Percentiles rank a stretch among this genome's conserved stretches.
Conservation (phyloP, 2,888 invertebrate genomes). For the Hirtodrosophila cameraria region DNA sequence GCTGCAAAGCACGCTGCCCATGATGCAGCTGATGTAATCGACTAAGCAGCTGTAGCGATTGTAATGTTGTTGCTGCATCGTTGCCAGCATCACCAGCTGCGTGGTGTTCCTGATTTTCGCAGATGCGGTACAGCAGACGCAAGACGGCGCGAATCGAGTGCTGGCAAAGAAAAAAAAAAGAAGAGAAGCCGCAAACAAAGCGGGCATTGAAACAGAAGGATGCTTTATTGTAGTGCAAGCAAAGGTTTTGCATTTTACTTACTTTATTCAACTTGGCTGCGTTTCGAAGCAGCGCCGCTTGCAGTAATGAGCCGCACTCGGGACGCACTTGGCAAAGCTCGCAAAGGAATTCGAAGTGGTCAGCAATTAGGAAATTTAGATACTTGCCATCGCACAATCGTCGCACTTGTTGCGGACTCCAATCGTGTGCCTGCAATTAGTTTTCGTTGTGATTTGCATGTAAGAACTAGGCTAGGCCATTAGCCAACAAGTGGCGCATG, state of each 20-base stretch:
- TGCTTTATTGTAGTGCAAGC: constrained; percentile 56
- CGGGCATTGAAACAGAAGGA: constrained; percentile 12
- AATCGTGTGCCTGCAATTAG: constrained; percentile 76
- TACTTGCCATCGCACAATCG: constrained; percentile 74
- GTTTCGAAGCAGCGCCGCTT: constrained; percentile 75
- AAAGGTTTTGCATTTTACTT: constrained; percentile 52
- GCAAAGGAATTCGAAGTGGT: constrained; percentile 82
- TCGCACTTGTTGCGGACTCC: constrained; percentile 82
- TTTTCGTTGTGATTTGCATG: constrained; percentile 40
- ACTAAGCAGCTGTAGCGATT: constrained; percentile 70
- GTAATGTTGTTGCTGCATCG: constrained; percentile 28
- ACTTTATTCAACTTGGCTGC: constrained; percentile 78
- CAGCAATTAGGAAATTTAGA: constrained; percentile 83
- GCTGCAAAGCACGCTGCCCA: constrained; percentile 62
- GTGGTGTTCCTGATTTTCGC: constrained; percentile 26
- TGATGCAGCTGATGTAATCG: constrained; percentile 67
- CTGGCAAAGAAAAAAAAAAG: constrained; percentile 37
- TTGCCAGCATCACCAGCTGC: constrained; percentile 24
- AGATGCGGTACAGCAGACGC: constrained; percentile 61
- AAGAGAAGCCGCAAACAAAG: constrained; percentile 16
- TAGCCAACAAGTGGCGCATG: constrained; percentile 63
- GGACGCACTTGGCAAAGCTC: constrained; percentile 80
- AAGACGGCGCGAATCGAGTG: constrained; percentile 67
- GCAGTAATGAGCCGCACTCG: constrained; percentile 81
- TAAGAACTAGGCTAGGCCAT: constrained; percentile 31